These are phyloP conservation scores for Oreochromis aureus DNA, from an alignment of 2,113 vertebrate species.

Conservation along the genomic window DNA sequence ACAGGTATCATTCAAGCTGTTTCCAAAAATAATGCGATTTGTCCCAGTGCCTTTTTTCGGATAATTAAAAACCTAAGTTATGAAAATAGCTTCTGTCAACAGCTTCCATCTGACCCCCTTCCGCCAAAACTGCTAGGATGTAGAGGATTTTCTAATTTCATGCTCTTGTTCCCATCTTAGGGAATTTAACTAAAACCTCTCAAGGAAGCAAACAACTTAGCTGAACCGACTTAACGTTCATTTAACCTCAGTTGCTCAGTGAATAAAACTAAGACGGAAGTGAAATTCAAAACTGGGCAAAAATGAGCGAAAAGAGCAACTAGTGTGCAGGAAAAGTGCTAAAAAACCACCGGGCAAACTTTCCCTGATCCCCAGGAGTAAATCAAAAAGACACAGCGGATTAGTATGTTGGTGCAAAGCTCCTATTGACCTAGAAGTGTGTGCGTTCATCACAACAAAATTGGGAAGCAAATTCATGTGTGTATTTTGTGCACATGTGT, in stretches of 20 bases:
- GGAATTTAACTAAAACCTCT: conserved; percentile 15
- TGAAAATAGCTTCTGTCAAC: not conserved
- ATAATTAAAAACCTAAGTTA: not conserved
- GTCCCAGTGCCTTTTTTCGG: not conserved
- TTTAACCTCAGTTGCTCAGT: not conserved
- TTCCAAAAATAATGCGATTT: not conserved
- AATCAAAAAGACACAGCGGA: conserved; percentile 40
- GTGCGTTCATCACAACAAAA: conserved; percentile 34
- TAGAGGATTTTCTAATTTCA: conserved; percentile 41
- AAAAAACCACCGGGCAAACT: conserved; percentile 29
- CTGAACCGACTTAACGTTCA: conserved; percentile 6
- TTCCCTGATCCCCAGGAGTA: conserved; percentile 31
- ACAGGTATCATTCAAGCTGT: not conserved
- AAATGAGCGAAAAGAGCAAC: conserved; percentile 4
- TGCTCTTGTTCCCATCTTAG: conserved; percentile 10
- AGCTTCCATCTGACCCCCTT: not conserved
- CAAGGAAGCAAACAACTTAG: conserved; percentile 18
- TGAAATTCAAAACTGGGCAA: not conserved
- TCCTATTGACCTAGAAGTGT: conserved; percentile 51
- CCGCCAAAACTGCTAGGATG: not conserved
- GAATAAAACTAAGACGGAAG: not conserved
- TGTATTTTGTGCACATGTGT: no score
- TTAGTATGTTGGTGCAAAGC: conserved; percentile 49
- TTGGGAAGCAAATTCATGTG: conserved; percentile 2
- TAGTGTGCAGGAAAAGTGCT: conserved; percentile 6